Base-by-base conservation (phyloP, 2,797 vertebrate species). In the Labeo calbasu region DNA sequence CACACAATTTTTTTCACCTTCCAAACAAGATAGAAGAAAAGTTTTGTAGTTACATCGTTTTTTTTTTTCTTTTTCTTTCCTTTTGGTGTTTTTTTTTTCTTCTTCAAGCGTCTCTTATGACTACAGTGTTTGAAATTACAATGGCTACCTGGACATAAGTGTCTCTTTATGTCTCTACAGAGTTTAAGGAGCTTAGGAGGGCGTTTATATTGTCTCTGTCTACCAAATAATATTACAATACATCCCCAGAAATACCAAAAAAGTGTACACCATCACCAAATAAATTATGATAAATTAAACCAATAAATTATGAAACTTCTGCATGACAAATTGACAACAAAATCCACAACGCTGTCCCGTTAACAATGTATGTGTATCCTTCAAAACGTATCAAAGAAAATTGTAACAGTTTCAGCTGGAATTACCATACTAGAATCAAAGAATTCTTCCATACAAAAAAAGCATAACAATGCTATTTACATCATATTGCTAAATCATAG, bases 261-360 rank as follows among this genome's bases (percentile, higher is more conserved):
- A 96, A 96, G 96, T 97, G 95, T 94, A 95, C 96, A 97, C 96
- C 94, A 96, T 96, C 96, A 96, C 96, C 95, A 96, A 99, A 99
- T 98, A 99, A 98, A 98, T 99, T 99, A 98, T 96, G 97, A 98
- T 98, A 98, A 99, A 99, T 98, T 99, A 98, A 98, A 98, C 95
- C 96, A 98, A 99, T 98, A 98, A 99, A 97, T 98, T 98, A 98
- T 96, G 96, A 96, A 98, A 96, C 96, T 96, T 97, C 94, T 95
- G 97, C 95, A 96, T 96, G 96, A 97, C 96, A 97, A 96, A 91
- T 95, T 95, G 94, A 97, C 96, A 97, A 96, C 91, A 90, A 96
- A 96, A 95, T 95, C 95, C 95, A 96, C 95, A 95, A 93, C 94
- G 93, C 93, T 96, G 78, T 96, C 95, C 95, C 93, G 95, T 92